These are phyloP conservation scores for Drosophila tani DNA, from an alignment of 1,140 invertebrate genomes.

Conservation along the genomic window DNA sequence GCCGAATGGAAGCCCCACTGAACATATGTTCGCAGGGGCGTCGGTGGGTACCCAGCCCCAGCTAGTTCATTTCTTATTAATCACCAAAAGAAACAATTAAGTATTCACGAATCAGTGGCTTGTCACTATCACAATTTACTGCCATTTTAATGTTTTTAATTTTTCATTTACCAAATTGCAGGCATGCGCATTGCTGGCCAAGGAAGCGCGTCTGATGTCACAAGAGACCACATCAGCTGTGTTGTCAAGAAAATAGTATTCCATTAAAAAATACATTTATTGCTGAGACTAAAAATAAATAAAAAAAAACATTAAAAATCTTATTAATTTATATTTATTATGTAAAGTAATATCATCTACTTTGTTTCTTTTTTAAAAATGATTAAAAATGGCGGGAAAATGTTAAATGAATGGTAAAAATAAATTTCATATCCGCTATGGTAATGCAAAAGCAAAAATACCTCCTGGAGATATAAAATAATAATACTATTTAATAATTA, in stretches of 20 bases:
- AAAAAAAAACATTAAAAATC: too few relatives aligned
- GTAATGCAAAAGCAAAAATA: too few relatives aligned
- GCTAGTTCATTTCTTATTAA: neutral
- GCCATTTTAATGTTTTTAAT: neutral
- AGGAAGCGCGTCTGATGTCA: neutral
- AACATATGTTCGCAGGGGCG: slow-evolving; percentile 57
- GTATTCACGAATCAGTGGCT: neutral
- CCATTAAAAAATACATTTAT: neutral
- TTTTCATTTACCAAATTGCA: neutral
- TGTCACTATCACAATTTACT: neutral
- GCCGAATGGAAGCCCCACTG: slow-evolving; percentile 21
- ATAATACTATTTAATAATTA: too few relatives aligned
- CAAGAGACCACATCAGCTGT: slow-evolving; percentile 5
- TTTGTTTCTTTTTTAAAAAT: too few relatives aligned
- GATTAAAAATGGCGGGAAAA: too few relatives aligned
- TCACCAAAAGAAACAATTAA: neutral
- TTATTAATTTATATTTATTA: too few relatives aligned
- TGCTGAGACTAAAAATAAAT: neutral
- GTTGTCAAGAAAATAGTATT: neutral
- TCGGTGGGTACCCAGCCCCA: slow-evolving; percentile 5
- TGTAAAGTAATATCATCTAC: too few relatives aligned
- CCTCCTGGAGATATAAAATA: too few relatives aligned
- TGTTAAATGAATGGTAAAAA: too few relatives aligned
- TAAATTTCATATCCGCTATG: too few relatives aligned
- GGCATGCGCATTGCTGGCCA: slow-evolving; percentile 19